These are phyloP conservation scores for Hydrotaea cyrtoneurina DNA, from an alignment of 2,888 invertebrate genomes.

Conservation along the genomic window DNA sequence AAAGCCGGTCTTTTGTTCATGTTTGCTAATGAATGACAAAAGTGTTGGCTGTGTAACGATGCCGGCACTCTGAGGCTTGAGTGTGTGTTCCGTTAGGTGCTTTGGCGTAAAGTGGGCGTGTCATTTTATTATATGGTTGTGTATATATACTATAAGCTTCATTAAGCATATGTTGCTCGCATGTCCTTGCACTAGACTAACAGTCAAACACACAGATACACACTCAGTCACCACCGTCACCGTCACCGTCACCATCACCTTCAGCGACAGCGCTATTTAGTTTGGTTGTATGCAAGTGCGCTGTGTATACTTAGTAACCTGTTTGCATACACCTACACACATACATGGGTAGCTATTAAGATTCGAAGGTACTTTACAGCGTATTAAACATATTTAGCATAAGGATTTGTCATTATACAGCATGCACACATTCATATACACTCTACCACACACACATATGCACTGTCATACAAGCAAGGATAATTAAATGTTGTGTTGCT, in stretches of 20 bases:
- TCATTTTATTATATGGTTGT: conserved; percentile 52
- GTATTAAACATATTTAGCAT: conserved; percentile 79
- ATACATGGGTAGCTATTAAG: conserved; percentile 38
- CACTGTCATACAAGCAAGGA: conserved; percentile 56
- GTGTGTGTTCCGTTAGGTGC: conserved; percentile 29
- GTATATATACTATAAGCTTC: conserved; percentile 75
- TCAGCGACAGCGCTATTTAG: not conserved
- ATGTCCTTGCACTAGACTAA: conserved; percentile 22
- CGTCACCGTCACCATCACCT: not conserved
- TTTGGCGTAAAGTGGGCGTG: conserved; percentile 59
- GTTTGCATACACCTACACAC: conserved; percentile 17
- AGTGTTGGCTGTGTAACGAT: conserved; percentile 8
- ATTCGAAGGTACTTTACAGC: conserved; percentile 60
- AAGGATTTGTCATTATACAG: conserved; percentile 77
- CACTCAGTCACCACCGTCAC: too few relatives aligned
- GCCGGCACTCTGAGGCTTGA: not conserved
- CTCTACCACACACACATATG: not conserved
- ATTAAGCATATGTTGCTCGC: conserved; percentile 75
- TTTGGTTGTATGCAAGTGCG: not conserved
- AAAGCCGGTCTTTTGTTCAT: conserved; percentile 30
- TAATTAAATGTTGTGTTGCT: conserved; percentile 75
- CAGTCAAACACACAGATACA: conserved; percentile 16
- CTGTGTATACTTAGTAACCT: conserved; percentile 14
- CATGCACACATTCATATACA: conserved; percentile 54
- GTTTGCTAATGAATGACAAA: conserved; percentile 48